A percentile compares a stretch with the other conserved stretches of the same genome.
phyloP scores from a whole-genome alignment of 2,888 invertebrate species.

The Plagodis pulveraria region DNA sequence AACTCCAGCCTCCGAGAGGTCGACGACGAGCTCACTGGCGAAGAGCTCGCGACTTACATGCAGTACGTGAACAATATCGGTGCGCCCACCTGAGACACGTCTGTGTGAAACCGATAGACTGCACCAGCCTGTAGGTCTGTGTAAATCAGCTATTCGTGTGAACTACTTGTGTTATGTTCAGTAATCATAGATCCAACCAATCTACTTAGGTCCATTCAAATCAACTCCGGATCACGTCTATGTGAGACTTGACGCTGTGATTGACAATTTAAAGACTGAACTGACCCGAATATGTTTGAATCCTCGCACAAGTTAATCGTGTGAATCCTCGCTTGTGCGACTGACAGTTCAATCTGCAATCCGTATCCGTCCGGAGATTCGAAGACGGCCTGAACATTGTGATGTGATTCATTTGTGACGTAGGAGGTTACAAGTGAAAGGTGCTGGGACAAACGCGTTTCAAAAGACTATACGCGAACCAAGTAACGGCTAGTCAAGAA shows the following conservation, averaged over 20 bases:
- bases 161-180: not conserved
- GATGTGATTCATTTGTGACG: slow-evolving; percentile 8
- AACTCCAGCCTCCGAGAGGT: slow-evolving; percentile 91
- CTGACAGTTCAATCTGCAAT: slow-evolving; percentile 28
- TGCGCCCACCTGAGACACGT: slow-evolving; percentile 74
- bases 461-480: no score
- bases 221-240: no score
- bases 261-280: not conserved
- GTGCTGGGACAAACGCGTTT: no score
- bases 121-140: not conserved
- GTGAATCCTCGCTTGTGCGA: slow-evolving; percentile 1
- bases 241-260: no score
- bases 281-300: not conserved
- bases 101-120: slow-evolving; percentile 47
- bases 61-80: slow-evolving; percentile 86
- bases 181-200: no score
- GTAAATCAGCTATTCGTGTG: not conserved
- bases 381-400: slow-evolving; percentile 29
- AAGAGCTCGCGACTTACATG: slow-evolving; percentile 89
- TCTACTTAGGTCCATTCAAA: no score
- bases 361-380: slow-evolving; percentile 37
- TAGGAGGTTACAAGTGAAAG: no score
- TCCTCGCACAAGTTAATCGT: slow-evolving; percentile 2
- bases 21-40: slow-evolving; percentile 88
- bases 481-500: no score